These are phyloP conservation scores for Urocitellus parryii DNA, from an alignment of 2,113 vertebrate species.

Conservation along the genomic window DNA sequence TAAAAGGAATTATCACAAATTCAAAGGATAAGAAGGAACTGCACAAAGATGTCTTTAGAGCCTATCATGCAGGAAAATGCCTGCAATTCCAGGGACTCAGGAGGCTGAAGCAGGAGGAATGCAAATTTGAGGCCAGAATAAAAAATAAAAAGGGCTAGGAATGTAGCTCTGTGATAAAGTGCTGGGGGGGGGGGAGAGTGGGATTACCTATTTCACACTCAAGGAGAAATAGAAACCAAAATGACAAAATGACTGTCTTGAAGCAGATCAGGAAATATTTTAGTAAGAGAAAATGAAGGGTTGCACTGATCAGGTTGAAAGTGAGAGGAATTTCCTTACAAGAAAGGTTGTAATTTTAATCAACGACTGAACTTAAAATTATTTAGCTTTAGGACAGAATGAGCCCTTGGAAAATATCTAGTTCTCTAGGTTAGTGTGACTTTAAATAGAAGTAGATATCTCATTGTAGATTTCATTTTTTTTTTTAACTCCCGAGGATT, in stretches of 20 bases:
- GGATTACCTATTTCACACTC: neutral
- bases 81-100: too few species aligned
- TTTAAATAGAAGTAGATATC: neutral
- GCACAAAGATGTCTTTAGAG: neutral
- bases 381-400: neutral
- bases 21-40: neutral
- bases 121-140: too few species aligned
- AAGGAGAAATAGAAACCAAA: constrained; percentile 11
- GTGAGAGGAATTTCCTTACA: neutral
- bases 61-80: too few species aligned
- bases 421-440: neutral
- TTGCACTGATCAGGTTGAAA: neutral
- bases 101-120: too few species aligned
- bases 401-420: neutral
- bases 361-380: neutral
- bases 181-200: too few species aligned
- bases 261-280: neutral
- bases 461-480: neutral
- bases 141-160: too few species aligned
- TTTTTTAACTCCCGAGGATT: neutral
- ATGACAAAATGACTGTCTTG: neutral
- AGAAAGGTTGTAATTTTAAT: neutral
- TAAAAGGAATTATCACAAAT: neutral
- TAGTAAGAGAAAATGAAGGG: neutral
- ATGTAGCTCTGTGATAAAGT: too few species aligned